Evolutionary conservation across 1,140 invertebrate species (phyloP).

Genomic region (Neelides sp.): DNA sequence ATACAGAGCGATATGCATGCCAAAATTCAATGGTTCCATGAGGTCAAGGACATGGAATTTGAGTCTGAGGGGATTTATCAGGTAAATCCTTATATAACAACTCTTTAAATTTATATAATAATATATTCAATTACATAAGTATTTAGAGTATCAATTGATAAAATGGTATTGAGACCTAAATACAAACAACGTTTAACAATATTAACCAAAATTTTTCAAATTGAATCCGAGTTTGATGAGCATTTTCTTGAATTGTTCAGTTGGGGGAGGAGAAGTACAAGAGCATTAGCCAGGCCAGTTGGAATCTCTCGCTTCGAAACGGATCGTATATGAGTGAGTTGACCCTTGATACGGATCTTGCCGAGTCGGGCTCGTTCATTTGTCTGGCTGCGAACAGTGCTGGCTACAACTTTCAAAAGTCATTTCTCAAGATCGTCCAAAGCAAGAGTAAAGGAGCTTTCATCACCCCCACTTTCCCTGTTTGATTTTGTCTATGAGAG

Average conservation of each 20-base stretch:
- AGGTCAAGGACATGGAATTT: constrained; percentile 11
- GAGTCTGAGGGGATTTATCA: too few relatives aligned
- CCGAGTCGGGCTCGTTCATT: constrained; percentile 11
- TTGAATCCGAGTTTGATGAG: too few relatives aligned
- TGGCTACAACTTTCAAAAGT: constrained; percentile 13
- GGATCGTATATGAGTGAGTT: constrained; percentile 32
- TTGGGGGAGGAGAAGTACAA: constrained; percentile 9
- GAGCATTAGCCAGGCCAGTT: constrained; percentile 4
- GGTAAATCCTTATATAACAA: too few relatives aligned
- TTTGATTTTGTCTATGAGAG: too few relatives aligned
- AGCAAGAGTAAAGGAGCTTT: constrained; percentile 8
- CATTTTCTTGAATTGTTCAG: too few relatives aligned
- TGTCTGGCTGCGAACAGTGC: constrained; percentile 19
- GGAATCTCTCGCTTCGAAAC: constrained; percentile 13
- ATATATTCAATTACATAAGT: too few relatives aligned
- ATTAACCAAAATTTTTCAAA: too few relatives aligned
- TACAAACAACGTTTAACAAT: too few relatives aligned
- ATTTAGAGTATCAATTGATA: too few relatives aligned
- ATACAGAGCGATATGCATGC: constrained; percentile 19
- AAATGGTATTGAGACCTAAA: too few relatives aligned
- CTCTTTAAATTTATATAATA: too few relatives aligned
- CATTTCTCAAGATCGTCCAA: constrained; percentile 11
- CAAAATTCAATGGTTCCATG: constrained; percentile 15
- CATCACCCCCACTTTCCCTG: background rate
- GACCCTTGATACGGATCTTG: constrained; percentile 15